phyloP scores from a whole-genome alignment of 2,113 vertebrate genomes.

The Callaeas wilsoni region DNA sequence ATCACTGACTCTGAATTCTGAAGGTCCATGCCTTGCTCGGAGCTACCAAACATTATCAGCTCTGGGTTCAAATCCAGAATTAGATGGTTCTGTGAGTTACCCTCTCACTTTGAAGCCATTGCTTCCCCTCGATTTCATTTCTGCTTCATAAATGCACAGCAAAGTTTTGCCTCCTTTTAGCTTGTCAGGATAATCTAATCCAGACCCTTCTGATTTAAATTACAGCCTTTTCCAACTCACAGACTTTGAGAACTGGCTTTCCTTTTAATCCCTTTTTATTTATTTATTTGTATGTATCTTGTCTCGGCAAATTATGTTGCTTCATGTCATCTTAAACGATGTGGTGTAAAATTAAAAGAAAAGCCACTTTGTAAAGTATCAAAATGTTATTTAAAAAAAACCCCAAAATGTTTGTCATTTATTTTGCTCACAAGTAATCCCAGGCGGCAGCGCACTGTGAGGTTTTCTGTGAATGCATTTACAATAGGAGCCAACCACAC shows the following conservation, averaged over 20 bases:
- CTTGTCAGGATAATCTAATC: constrained; percentile 18
- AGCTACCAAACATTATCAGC: neutral
- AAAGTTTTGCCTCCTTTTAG: constrained; percentile 7
- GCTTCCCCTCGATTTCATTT: neutral
- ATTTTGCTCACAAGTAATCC: constrained; percentile 32
- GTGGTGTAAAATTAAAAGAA: constrained; percentile 43
- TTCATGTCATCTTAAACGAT: constrained; percentile 20
- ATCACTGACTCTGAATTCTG: neutral
- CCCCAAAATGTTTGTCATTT: neutral
- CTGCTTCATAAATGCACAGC: neutral
- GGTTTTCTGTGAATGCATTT: constrained; percentile 57
- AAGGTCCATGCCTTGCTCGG: neutral
- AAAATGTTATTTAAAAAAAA: constrained; percentile 22
- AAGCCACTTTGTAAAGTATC: constrained; percentile 38
- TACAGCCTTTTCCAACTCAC: neutral
- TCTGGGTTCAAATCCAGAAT: neutral
- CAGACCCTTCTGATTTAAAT: constrained; percentile 47
- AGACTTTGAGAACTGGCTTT: constrained; percentile 20
- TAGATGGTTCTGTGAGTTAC: neutral
- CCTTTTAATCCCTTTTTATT: constrained; percentile 39
- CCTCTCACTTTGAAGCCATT: neutral
- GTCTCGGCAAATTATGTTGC: constrained; percentile 19
- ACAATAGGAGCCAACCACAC: constrained; percentile 55
- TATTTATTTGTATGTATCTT: constrained; percentile 26
- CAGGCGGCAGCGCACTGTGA: neutral